Evolutionary conservation across 2,888 invertebrate species (phyloP).

Genomic region (Melieria crassipennis): DNA sequence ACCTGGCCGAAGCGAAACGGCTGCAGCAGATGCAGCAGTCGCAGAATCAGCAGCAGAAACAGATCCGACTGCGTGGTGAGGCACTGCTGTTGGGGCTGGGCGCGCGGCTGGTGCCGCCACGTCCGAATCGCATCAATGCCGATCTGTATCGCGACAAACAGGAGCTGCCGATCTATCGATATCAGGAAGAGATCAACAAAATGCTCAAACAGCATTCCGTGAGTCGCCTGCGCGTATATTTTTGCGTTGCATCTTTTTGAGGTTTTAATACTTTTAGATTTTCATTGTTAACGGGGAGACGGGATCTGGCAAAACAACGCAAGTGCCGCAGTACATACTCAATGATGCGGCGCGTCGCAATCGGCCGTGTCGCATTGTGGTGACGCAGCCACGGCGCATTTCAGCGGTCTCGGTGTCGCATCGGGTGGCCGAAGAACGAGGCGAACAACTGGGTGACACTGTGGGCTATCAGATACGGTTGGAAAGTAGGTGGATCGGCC

Average conservation of each 20-base stretch:
- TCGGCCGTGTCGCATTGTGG: constrained; percentile 83
- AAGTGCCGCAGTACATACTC: constrained; percentile 92
- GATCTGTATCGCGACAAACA: constrained; percentile 46
- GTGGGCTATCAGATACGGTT: constrained; percentile 92
- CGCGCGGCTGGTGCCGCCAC: constrained; percentile 52
- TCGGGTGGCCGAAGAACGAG: constrained; percentile 79
- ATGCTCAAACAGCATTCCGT: constrained; percentile 51
- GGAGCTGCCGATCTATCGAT: constrained; percentile 52
- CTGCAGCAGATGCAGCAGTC: constrained; percentile 15
- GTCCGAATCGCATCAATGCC: constrained; percentile 33
- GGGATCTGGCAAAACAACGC: constrained; percentile 95
- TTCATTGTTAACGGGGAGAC: constrained; percentile 84
- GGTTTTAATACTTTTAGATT: constrained; percentile 67
- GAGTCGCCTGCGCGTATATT: constrained; percentile 31
- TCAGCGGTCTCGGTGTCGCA: constrained; percentile 91
- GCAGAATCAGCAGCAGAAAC: constrained; percentile 35
- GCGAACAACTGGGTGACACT: constrained; percentile 73
- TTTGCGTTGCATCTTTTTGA: not conserved
- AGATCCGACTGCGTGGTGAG: constrained; percentile 44
- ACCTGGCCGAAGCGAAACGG: constrained; percentile 18
- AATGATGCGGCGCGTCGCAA: constrained; percentile 73
- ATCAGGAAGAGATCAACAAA: constrained; percentile 47
- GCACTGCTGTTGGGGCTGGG: constrained; percentile 45
- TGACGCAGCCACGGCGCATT: constrained; percentile 92
- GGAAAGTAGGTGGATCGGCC: constrained; percentile 70